Evolutionary conservation across 1,140 invertebrate genomes (phyloP).

Genomic region (Pseudomyrmex flavicornis): DNA sequence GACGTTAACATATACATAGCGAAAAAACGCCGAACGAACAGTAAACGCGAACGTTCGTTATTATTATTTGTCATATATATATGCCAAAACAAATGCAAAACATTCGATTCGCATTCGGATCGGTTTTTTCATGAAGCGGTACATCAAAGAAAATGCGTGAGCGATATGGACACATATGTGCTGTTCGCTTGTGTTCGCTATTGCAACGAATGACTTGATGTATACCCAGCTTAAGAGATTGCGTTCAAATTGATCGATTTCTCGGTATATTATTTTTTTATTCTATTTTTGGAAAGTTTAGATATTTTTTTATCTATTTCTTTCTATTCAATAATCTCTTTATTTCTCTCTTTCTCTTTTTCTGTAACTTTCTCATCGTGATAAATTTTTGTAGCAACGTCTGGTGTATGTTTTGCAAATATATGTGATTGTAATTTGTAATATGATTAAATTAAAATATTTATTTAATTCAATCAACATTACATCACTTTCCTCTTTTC

Average conservation of each 20-base stretch:
- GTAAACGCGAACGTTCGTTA: no score
- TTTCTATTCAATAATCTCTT: not conserved
- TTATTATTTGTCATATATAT: no score
- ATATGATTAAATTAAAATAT: constrained; percentile 78
- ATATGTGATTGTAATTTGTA: constrained; percentile 80
- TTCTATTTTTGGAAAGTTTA: constrained; percentile 30
- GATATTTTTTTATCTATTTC: constrained; percentile 18
- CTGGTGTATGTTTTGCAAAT: constrained; percentile 67
- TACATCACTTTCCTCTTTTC: not conserved
- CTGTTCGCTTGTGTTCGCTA: no score
- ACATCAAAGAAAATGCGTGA: no score
- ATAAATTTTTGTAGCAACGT: constrained; percentile 42
- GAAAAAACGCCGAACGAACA: no score
- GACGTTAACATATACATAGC: no score
- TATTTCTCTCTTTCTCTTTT: constrained; percentile 26
- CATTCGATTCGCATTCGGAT: no score
- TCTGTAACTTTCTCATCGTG: constrained; percentile 10
- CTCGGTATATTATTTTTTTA: not conserved
- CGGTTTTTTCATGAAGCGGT: no score
- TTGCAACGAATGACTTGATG: no score
- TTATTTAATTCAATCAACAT: constrained; percentile 75
- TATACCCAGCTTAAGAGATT: not conserved
- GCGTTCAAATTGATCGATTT: no score
- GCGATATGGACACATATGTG: no score
- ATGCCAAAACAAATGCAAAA: no score